A percentile compares a stretch with the other conserved stretches of the same genome.
Evolutionary conservation across 2,797 vertebrate genomes (phyloP).

Genomic region (Zalophus californianus): DNA sequence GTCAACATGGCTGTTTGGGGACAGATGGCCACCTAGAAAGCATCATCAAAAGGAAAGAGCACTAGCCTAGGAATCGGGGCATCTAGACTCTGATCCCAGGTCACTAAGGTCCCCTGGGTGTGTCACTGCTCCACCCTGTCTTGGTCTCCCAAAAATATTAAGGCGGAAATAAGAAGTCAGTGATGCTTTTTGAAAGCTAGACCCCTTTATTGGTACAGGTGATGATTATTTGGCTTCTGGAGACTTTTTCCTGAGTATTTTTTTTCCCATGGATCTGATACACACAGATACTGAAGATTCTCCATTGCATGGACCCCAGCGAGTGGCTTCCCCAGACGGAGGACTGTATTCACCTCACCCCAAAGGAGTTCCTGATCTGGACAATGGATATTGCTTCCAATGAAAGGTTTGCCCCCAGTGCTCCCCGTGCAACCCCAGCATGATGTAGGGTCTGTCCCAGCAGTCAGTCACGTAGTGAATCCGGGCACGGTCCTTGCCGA

Average conservation of each 20-base stretch:
- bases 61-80: not conserved
- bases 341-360: slow-evolving; percentile 83
- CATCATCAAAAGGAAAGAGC: not conserved
- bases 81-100: not conserved
- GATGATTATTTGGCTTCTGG: slow-evolving; percentile 5
- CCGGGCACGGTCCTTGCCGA: not conserved
- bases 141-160: not conserved
- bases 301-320: slow-evolving; percentile 87
- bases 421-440: not conserved
- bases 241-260: slow-evolving; percentile 11
- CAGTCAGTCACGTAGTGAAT: not conserved
- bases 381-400: slow-evolving; percentile 88
- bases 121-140: not conserved
- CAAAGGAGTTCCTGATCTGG: slow-evolving; percentile 89
- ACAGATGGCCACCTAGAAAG: not conserved
- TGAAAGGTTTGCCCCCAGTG: slow-evolving; percentile 89
- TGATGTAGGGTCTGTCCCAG: not conserved
- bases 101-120: not conserved
- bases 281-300: slow-evolving; percentile 91
- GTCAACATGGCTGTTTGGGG: not conserved
- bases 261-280: slow-evolving; percentile 20
- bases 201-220: not conserved
- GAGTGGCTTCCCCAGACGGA: slow-evolving; percentile 89
- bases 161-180: not conserved
- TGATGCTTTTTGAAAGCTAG: slow-evolving; percentile 27